phyloP scores from a whole-genome alignment of 92 coral and sea anemone genomes.

The Porites evermanni region DNA sequence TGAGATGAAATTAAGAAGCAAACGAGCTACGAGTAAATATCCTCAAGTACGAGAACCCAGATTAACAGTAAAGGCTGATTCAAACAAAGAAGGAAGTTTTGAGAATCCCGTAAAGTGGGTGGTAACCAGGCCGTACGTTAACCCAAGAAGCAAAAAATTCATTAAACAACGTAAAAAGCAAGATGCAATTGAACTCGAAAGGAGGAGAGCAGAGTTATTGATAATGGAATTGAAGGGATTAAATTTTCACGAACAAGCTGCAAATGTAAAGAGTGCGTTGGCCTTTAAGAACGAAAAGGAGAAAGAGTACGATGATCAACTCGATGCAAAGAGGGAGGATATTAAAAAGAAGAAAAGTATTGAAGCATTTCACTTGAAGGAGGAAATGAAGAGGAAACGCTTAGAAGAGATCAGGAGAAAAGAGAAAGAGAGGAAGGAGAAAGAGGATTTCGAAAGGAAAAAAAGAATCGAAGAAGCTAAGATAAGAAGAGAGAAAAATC shows the following conservation, averaged over 20 bases:
- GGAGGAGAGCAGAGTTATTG: constrained; percentile 61
- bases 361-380: constrained; percentile 45
- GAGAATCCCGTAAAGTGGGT: constrained; percentile 20
- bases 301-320: constrained; percentile 44
- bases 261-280: constrained; percentile 44
- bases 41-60: not conserved
- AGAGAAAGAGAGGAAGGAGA: constrained; percentile 55
- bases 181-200: constrained; percentile 45
- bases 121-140: not conserved
- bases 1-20: constrained; percentile 13
- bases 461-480: constrained; percentile 58
- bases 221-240: constrained; percentile 58
- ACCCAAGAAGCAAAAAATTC: not conserved
- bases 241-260: constrained; percentile 68
- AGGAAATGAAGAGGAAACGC: constrained; percentile 60
- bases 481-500: constrained; percentile 60
- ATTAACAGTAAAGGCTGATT: not conserved
- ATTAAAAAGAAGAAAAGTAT: constrained; percentile 26
- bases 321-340: constrained; percentile 44
- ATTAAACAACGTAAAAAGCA: constrained; percentile 33
- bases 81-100: not conserved
- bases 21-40: not conserved
- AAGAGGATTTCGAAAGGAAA: constrained; percentile 48
- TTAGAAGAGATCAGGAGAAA: constrained; percentile 65
- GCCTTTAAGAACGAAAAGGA: constrained; percentile 52